phyloP scores from a whole-genome alignment of 2,797 vertebrate species.

The Peromyscus nudipes region DNA sequence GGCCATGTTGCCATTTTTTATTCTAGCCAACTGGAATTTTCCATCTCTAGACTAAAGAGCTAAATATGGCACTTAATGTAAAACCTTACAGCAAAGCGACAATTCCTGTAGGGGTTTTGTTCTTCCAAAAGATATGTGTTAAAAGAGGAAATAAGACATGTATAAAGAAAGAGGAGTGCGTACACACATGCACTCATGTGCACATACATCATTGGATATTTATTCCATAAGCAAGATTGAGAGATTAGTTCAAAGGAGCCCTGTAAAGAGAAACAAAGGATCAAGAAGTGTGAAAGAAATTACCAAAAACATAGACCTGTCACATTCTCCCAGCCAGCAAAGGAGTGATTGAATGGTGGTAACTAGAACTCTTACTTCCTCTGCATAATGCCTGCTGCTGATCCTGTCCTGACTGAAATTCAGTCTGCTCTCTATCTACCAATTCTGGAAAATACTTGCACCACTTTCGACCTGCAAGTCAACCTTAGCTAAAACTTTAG shows the following conservation, averaged over 20 bases:
- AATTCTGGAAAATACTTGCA: constrained; percentile 31
- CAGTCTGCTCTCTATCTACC: background rate
- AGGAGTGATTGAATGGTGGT: constrained; percentile 21
- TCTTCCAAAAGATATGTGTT: constrained; percentile 1
- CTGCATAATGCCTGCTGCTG: background rate
- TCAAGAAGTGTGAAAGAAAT: constrained; percentile 49
- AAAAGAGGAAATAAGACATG: background rate
- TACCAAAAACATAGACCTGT: constrained; percentile 58
- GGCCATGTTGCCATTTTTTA: constrained; percentile 10
- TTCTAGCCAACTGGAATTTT: background rate
- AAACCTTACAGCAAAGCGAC: background rate
- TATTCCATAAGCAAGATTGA: constrained; percentile 23
- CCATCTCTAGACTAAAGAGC: background rate
- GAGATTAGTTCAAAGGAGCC: constrained; percentile 51
- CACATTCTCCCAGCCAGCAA: constrained; percentile 63
- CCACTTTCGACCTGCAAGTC: constrained; percentile 71
- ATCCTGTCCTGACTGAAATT: constrained; percentile 3
- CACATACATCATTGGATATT: constrained; percentile 9
- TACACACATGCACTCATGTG: background rate
- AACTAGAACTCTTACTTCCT: constrained; percentile 68
- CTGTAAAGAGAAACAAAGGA: constrained; percentile 8
- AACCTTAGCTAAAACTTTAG: constrained; percentile 69
- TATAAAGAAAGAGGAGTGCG: background rate
- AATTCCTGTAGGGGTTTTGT: background rate
- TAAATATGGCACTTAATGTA: background rate